Conservation (phyloP, 2,888 invertebrate species). For the Ceriagrion tenellum region DNA sequence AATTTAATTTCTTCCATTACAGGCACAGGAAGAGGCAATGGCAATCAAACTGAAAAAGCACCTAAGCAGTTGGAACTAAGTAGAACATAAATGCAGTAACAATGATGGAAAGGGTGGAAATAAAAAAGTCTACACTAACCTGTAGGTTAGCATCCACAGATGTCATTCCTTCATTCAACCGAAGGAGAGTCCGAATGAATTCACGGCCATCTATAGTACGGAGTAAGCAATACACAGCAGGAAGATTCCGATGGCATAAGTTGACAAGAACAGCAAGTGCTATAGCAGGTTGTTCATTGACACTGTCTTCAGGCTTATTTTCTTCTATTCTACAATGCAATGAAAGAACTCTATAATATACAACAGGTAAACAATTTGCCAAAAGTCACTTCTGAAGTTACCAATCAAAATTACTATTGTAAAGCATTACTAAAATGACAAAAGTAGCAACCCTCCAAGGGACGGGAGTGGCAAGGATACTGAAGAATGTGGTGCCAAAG, state of each 20-base stretch:
- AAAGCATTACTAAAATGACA: too few relatives aligned
- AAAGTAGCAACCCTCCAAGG: too few relatives aligned
- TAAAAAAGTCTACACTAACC: constrained; percentile 73
- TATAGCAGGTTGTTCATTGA: constrained; percentile 78
- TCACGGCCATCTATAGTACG: constrained; percentile 86
- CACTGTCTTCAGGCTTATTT: constrained; percentile 78
- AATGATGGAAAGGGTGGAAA: not conserved
- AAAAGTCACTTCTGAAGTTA: too few relatives aligned
- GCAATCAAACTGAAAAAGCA: too few relatives aligned
- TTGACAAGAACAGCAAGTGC: constrained; percentile 87
- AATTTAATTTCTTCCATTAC: too few relatives aligned
- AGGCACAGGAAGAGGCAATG: too few relatives aligned
- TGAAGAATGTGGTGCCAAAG: too few relatives aligned
- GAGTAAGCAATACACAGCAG: constrained; percentile 86
- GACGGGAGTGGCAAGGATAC: too few relatives aligned
- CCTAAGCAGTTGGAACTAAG: too few relatives aligned
- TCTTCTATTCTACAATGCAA: not conserved
- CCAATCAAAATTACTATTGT: too few relatives aligned
- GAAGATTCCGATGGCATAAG: constrained; percentile 88
- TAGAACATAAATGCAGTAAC: too few relatives aligned
- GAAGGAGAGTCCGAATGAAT: constrained; percentile 83
- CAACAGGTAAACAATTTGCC: too few relatives aligned
- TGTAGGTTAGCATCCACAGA: constrained; percentile 78
- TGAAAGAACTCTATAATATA: not conserved
- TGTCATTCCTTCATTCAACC: constrained; percentile 78